phyloP scores from a whole-genome alignment of 2,888 invertebrate genomes.

The Ectemnius lituratus region DNA sequence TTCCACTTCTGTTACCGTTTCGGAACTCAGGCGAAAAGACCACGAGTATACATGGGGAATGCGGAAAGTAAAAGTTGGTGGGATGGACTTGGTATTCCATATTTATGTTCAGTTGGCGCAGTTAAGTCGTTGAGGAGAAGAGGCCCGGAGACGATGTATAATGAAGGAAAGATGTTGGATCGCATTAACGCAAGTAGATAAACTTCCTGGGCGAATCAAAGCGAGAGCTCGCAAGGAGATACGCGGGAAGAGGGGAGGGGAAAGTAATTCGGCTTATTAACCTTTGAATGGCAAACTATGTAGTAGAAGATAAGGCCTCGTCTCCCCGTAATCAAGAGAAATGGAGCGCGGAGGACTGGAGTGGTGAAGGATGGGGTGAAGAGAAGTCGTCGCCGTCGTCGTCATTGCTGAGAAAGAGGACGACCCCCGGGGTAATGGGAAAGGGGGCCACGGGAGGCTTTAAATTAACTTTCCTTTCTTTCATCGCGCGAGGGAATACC shows the following conservation, averaged over 20 bases:
- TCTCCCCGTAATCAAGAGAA: not conserved
- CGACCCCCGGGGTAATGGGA: conserved; percentile 1
- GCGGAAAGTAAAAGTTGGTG: no score
- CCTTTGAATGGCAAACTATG: conserved; percentile 4
- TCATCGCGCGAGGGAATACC: conserved; percentile 9
- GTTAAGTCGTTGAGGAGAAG: no score
- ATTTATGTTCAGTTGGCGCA: no score
- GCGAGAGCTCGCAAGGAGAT: not conserved
- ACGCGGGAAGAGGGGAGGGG: not conserved
- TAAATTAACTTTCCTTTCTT: conserved; percentile 37
- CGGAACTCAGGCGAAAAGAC: not conserved
- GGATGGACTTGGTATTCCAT: no score
- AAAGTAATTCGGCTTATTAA: conserved; percentile 1
- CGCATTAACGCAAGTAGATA: not conserved
- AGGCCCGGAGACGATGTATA: no score
- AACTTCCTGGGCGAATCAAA: not conserved
- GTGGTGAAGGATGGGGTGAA: conserved; percentile 8
- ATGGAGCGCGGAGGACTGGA: not conserved
- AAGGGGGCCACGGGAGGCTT: conserved; percentile 21
- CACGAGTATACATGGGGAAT: no score
- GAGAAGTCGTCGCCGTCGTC: not conserved
- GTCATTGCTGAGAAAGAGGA: conserved; percentile 5
- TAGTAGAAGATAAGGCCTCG: not conserved
- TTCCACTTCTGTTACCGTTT: conserved; percentile 9
- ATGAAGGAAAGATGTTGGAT: no score